Base-by-base conservation (phyloP, 1,140 invertebrate genomes). In the Drosophila tropicalis region DNA sequence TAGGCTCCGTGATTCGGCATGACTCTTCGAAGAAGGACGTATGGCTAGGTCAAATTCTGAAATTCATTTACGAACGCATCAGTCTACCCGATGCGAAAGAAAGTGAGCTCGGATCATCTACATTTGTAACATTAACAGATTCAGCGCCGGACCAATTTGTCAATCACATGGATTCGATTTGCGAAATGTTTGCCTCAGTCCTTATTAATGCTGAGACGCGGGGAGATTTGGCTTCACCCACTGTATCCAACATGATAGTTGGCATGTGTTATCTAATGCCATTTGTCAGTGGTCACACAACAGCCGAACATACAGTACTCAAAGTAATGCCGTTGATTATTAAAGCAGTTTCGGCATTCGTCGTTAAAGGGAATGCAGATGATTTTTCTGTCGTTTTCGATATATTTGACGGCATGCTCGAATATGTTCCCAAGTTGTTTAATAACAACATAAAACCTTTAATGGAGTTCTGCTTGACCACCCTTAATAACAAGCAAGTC, bases 361-460 rank as follows among this genome's bases (percentile, higher is more conserved):
- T 94, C 12, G 39, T 79, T 0, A 87, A 92, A 15, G 93, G 95
- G 68, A 93, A 96, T 83, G 93, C 94, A 4, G 93, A 93, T 56
- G 93, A 91, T 94, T 95, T 76, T 92, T 93, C 71, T 0, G 93
- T 95, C 69, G 93, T 94, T 3, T 94, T 97, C 72, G 96, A 96
- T 82, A 92, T 97, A 12, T 93, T 97, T 65, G 95, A 97, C 86
- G 95, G 95, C 72, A 92, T 97, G 56, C 93, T 95, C 39, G 96
- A 97, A 76, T 94, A 93, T 87, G 94, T 95, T 67, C 93, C 95
- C 7, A 91, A 91, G 79, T 91, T 72, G 93, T 96, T 47, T 89
- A 96, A 94, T 2, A 95, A 95, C 15, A 94, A 96, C 83, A 91
- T 97, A 0, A 95, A 95, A 91, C 76, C 92, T 15, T 90, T 96